A percentile compares a stretch with the other conserved stretches of the same genome.
Evolutionary conservation across 92 coral and sea anemone genomes (phyloP).

Genomic region (Porites lobata): DNA sequence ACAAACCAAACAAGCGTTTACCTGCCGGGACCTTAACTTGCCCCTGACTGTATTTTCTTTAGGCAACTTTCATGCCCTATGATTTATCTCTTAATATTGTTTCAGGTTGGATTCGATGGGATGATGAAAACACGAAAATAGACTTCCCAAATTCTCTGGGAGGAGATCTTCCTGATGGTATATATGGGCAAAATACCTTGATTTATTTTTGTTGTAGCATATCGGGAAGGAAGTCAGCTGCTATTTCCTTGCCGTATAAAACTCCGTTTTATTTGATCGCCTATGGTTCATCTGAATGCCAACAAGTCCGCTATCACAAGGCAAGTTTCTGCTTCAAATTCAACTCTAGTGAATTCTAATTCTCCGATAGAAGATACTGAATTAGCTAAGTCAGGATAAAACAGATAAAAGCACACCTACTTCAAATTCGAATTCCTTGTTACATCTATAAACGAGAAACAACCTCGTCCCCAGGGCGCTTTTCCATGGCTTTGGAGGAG

Average conservation of each 20-base stretch:
- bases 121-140: conserved; percentile 81
- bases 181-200: conserved; percentile 81
- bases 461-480: too few relatives aligned
- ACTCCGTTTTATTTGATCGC: conserved; percentile 83
- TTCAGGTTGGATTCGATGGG: conserved; percentile 91
- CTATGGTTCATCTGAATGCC: conserved; percentile 79
- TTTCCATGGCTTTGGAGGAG: too few relatives aligned
- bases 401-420: too few relatives aligned
- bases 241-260: conserved; percentile 71
- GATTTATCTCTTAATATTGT: not conserved
- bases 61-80: not conserved
- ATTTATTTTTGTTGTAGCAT: conserved; percentile 91
- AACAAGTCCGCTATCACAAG: conserved; percentile 72
- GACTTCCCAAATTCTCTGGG: conserved; percentile 74
- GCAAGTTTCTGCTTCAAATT: conserved; percentile 25
- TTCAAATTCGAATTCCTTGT: too few relatives aligned
- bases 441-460: too few relatives aligned
- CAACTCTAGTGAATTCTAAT: too few relatives aligned
- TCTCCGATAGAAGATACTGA: too few relatives aligned
- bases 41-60: too few relatives aligned
- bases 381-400: too few relatives aligned
- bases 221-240: conserved; percentile 67
- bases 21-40: too few relatives aligned
- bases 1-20: too few relatives aligned
- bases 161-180: conserved; percentile 85